Percentiles rank a stretch among this genome's conserved stretches.
These are phyloP conservation scores for Diachasmimorpha longicaudata DNA, from an alignment of 1,140 invertebrate genomes.

Conservation along the genomic window DNA sequence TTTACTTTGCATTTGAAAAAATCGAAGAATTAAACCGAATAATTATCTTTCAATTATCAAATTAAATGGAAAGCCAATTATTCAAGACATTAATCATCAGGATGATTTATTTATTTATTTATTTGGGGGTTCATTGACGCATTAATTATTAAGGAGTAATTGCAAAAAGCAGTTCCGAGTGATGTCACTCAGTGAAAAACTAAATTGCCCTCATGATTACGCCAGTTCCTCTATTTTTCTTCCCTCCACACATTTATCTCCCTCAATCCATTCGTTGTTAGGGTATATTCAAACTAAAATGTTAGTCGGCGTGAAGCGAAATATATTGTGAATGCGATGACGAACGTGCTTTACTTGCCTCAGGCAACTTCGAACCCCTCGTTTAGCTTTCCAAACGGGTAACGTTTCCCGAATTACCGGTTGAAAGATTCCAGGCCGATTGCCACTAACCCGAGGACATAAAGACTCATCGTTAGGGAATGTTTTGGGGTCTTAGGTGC, in stretches of 20 bases:
- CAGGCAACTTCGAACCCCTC: background rate
- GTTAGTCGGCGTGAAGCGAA: conserved; percentile 28
- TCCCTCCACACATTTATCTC: too few relatives aligned
- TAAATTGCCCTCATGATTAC: too few relatives aligned
- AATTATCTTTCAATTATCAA: background rate
- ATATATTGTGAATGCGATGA: conserved; percentile 39
- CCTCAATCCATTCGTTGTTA: background rate
- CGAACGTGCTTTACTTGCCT: conserved; percentile 25
- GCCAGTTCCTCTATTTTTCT: too few relatives aligned
- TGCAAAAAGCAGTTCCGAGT: too few relatives aligned
- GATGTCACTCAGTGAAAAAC: too few relatives aligned
- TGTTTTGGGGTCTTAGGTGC: conserved; percentile 1
- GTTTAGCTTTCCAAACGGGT: conserved; percentile 9
- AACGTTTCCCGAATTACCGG: conserved; percentile 23
- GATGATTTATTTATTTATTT: too few relatives aligned
- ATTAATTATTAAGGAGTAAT: too few relatives aligned
- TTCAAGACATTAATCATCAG: too few relatives aligned
- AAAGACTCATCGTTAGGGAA: conserved; percentile 12
- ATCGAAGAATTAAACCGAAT: too few relatives aligned
- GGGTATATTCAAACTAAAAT: background rate
- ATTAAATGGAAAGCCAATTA: too few relatives aligned
- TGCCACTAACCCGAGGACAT: conserved; percentile 23
- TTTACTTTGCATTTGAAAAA: too few relatives aligned
- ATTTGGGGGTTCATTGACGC: too few relatives aligned
- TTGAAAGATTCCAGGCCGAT: conserved; percentile 36